Conservation (phyloP, 2,888 invertebrate species). For the Chironomus tentans region DNA sequence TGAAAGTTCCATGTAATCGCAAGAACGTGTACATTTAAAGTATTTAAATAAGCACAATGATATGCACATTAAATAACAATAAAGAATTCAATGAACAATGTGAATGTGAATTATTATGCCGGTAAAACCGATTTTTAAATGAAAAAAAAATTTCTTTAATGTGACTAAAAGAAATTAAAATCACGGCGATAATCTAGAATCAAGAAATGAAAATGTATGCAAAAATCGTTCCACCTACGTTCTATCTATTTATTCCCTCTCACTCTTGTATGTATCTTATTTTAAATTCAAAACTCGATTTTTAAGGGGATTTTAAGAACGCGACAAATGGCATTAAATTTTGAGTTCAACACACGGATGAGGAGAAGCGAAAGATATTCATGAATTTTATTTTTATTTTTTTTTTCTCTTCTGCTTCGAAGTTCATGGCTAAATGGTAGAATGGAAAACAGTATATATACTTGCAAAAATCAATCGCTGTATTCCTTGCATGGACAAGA, state of each 20-base stretch:
- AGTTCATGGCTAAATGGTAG: too few relatives aligned
- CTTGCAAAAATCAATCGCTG: background rate
- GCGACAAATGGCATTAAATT: background rate
- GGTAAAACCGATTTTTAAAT: too few relatives aligned
- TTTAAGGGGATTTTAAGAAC: background rate
- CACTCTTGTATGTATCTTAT: background rate
- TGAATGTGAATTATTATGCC: background rate
- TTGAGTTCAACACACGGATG: conserved; percentile 5
- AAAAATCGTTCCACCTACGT: background rate
- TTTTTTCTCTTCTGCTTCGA: too few relatives aligned
- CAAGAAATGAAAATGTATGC: background rate
- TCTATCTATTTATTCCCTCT: background rate
- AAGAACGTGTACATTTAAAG: background rate
- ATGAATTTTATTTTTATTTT: background rate
- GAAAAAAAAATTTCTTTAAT: too few relatives aligned
- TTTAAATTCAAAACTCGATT: background rate
- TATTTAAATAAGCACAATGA: background rate
- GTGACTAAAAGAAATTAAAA: background rate
- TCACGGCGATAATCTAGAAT: background rate
- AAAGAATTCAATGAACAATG: background rate
- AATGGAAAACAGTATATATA: background rate
- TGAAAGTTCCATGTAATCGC: too few relatives aligned
- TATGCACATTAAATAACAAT: background rate
- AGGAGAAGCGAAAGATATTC: background rate
- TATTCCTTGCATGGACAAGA: background rate